phyloP scores from a whole-genome alignment of 2,797 vertebrate genomes.

The Tolypeutes matacus region DNA sequence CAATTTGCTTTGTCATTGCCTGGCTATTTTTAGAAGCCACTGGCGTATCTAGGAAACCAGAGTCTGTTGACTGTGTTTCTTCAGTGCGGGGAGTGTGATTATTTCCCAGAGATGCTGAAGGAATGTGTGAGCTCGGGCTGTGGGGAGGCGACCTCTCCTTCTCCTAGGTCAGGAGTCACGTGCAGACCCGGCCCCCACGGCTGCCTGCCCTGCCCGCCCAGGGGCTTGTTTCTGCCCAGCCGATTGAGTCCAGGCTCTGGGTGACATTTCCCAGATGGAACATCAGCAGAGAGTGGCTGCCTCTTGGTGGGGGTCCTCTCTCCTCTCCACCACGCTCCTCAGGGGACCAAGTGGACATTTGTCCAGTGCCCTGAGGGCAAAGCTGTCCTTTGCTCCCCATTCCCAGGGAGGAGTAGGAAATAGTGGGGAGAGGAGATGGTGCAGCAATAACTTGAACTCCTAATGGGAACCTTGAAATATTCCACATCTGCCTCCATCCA shows the following conservation, averaged over 20 bases:
- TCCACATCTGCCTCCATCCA: not conserved
- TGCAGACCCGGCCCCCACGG: rapidly evolving
- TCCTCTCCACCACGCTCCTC: not conserved
- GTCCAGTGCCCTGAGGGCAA: not conserved
- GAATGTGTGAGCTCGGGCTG: conserved; percentile 76
- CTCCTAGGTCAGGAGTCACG: conserved; percentile 37
- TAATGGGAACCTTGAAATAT: not conserved
- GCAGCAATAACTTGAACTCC: not conserved
- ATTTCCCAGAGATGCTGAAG: conserved; percentile 82
- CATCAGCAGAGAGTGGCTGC: not conserved
- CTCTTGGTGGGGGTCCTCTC: not conserved
- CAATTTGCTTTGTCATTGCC: conserved; percentile 85
- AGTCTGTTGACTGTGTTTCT: conserved; percentile 87
- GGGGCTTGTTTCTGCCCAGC: not conserved
- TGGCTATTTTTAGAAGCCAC: conserved; percentile 85
- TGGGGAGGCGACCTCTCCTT: conserved; percentile 63
- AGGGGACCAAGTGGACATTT: not conserved
- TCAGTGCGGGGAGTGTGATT: conserved; percentile 86
- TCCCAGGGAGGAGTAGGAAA: not conserved
- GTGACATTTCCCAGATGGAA: conserved; percentile 62
- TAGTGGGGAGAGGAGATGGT: not conserved
- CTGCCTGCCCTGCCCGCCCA: not conserved
- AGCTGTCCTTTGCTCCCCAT: not conserved
- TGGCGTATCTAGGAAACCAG: conserved; percentile 86
- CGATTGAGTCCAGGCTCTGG: not conserved